Evolutionary conservation across 1,140 invertebrate species (phyloP).

Genomic region (Parapsyche elsis): DNA sequence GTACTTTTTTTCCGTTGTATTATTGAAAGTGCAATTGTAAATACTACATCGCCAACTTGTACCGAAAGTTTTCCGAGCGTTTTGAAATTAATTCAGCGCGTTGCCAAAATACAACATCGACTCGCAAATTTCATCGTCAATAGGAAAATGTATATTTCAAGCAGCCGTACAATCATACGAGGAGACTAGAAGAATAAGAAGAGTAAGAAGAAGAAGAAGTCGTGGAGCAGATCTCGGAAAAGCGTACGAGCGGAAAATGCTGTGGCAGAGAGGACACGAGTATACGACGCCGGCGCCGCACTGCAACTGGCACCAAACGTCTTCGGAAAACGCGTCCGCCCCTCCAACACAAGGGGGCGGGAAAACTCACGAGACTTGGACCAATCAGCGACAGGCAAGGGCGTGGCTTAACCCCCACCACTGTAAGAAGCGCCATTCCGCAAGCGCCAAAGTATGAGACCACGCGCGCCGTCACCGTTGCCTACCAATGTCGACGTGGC

Average conservation of each 20-base stretch:
- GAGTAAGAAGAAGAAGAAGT: too few relatives aligned
- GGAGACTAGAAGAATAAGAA: too few relatives aligned
- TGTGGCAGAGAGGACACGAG: not conserved
- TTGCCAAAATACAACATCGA: too few relatives aligned
- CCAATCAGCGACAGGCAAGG: not conserved
- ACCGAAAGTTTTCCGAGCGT: too few relatives aligned
- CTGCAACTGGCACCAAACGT: not conserved
- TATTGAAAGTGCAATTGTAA: too few relatives aligned
- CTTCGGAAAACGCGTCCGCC: not conserved
- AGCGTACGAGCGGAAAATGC: not conserved
- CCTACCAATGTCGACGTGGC: conserved; percentile 26
- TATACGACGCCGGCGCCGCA: not conserved
- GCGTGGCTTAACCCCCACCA: not conserved
- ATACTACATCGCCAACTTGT: too few relatives aligned
- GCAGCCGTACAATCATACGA: too few relatives aligned
- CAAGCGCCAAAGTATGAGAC: not conserved
- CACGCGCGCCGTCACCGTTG: conserved; percentile 12
- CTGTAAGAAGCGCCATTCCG: not conserved
- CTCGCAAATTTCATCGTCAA: too few relatives aligned
- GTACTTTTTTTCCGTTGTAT: too few relatives aligned
- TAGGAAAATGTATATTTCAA: too few relatives aligned
- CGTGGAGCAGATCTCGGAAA: not conserved
- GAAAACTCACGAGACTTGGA: not conserved
- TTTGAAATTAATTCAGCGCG: too few relatives aligned
- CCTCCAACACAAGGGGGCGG: not conserved